A percentile compares a stretch with the other conserved stretches of the same genome.
phyloP scores from a whole-genome alignment of 1,140 invertebrate genomes.

The Aricia agestis region DNA sequence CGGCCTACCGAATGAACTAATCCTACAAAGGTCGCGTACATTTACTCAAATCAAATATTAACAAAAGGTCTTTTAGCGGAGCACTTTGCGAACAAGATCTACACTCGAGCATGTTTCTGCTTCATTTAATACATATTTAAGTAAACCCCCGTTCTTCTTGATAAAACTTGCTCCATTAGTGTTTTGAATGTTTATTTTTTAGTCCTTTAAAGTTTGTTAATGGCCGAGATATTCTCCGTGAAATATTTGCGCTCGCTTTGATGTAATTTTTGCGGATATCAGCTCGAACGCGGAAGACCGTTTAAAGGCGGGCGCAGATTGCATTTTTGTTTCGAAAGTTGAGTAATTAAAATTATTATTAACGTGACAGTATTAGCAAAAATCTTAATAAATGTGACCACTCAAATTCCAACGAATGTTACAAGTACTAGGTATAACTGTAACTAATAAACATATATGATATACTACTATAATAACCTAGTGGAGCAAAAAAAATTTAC shows the following conservation, averaged over 20 bases:
- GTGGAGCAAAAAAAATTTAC: too few species aligned
- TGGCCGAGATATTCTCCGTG: constrained; percentile 10
- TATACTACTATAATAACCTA: too few species aligned
- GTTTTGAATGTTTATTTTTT: constrained; percentile 13
- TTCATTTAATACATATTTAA: constrained; percentile 20
- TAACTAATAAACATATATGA: too few species aligned
- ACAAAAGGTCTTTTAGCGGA: constrained; percentile 21
- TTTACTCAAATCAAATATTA: constrained; percentile 21
- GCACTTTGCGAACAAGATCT: constrained; percentile 11
- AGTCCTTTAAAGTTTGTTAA: constrained; percentile 7
- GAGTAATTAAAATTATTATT: too few species aligned
- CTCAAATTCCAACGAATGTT: too few species aligned
- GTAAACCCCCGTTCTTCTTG: not conserved
- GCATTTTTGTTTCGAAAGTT: too few species aligned
- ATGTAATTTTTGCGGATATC: not conserved
- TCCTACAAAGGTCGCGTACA: constrained; percentile 12
- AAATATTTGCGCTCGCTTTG: constrained; percentile 4
- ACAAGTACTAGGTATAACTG: too few species aligned
- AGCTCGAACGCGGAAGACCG: not conserved
- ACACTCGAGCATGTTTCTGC: not conserved
- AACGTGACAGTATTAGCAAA: too few species aligned
- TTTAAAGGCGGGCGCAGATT: too few species aligned
- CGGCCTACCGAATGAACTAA: not conserved
- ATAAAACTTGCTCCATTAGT: constrained; percentile 20
- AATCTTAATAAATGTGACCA: too few species aligned